Evolutionary conservation across 2,797 vertebrate genomes (phyloP), one percentile per base, ranked within the genome.

Genomic region (Lagocephalus sceleratus): DNA sequence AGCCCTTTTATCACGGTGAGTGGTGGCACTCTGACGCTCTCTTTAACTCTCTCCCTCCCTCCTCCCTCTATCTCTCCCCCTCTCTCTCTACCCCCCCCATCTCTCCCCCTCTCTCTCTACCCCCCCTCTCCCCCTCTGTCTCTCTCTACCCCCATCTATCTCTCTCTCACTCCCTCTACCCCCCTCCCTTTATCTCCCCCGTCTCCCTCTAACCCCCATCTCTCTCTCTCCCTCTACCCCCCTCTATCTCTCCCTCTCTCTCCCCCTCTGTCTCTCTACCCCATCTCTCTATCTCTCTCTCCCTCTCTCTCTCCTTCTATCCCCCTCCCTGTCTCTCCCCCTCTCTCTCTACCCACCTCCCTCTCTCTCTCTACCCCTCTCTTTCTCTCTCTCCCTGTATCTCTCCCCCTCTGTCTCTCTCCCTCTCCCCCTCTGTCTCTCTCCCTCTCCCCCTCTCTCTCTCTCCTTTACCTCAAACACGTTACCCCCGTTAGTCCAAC

Each of bases 401-500:
- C n/a, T n/a, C n/a, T n/a, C n/a, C 19, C 2, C 11, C 2, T 5
- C 55, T 20, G n/a, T 14, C 47, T 53, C 15, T 3, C 8, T 53
- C 21, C n/a, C 5, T 0, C n/a, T n/a, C n/a, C 19, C 2, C 11
- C 2, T 5, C 55, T 20, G n/a, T 14, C 47, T 53, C 15, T 3
- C 8, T 53, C 21, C n/a, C 5, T 0, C n/a, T n/a, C n/a, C 19
- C 2, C 11, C 2, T 5, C 55, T 20, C 19, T 14, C 47, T 53
- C 15, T 3, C 8, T 53, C 21, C n/a, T 4, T 0, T 23, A 2
- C 50, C 50, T 42, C 20, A 35, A 40, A 40, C 5, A 7, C 42
- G 8, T 44, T 17, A 64, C 22, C 19, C 58, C 64, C 70, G 96
- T 95, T 98, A 60, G 94, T 95, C 54, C 91, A 94, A 75, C 84